These are phyloP conservation scores for Lamprotornis superbus DNA, from an alignment of 2,113 vertebrate genomes.

Conservation along the genomic window DNA sequence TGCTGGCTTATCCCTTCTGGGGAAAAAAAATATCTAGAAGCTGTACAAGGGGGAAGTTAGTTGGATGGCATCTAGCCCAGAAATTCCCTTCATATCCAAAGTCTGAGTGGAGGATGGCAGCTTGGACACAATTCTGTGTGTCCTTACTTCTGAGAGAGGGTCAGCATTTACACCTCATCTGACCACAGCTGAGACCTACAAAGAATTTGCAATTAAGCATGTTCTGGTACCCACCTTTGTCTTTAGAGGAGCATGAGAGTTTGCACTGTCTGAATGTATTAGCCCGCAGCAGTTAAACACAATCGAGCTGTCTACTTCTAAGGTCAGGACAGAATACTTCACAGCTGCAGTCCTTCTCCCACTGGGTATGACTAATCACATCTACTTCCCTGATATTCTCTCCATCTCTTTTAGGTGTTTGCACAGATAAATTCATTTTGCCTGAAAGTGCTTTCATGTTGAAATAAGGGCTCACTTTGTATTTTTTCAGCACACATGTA, in stretches of 20 bases:
- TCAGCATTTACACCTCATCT: neutral
- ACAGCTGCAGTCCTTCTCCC: slow-evolving; percentile 48
- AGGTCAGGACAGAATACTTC: slow-evolving; percentile 35
- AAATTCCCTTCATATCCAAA: neutral
- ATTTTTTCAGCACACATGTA: neutral
- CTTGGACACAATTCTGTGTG: neutral
- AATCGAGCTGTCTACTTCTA: slow-evolving; percentile 18
- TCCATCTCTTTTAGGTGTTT: slow-evolving; percentile 27
- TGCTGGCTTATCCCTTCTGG: neutral
- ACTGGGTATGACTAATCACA: slow-evolving; percentile 57
- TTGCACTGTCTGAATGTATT: neutral
- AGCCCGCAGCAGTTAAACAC: slow-evolving; percentile 29
- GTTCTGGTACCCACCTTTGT: slow-evolving; percentile 1
- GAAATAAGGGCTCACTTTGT: neutral
- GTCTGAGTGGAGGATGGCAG: neutral
- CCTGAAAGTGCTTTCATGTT: neutral
- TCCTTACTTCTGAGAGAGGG: neutral
- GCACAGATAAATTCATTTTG: neutral
- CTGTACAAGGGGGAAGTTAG: neutral
- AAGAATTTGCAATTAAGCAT: neutral
- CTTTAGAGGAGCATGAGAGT: neutral
- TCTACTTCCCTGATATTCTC: slow-evolving; percentile 3
- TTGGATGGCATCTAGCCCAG: neutral
- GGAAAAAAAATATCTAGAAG: neutral
- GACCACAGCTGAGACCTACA: neutral